Percentiles rank a stretch among this genome's conserved stretches.
Evolutionary conservation across 30 jellyfish, hydroid and myxozoan species (phyloP).

Genomic region (Cassiopea xamachana): DNA sequence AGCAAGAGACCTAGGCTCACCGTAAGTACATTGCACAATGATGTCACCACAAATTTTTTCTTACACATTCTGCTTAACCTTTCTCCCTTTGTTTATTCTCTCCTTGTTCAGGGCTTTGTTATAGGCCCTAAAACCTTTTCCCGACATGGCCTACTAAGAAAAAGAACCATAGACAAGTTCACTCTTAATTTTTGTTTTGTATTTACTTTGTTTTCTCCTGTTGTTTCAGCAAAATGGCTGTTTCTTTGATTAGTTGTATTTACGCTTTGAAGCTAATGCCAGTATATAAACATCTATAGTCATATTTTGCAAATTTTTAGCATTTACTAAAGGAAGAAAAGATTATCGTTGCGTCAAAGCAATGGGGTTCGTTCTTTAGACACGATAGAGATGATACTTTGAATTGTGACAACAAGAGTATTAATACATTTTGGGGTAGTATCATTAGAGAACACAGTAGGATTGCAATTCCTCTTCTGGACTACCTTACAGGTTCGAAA

Average conservation of each 20-base stretch:
- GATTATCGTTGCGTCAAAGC: slow-evolving; percentile 77
- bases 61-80: too few relatives aligned
- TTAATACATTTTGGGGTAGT: slow-evolving; percentile 87
- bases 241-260: too few relatives aligned
- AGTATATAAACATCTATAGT: neutral
- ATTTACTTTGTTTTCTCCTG: neutral
- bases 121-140: too few relatives aligned
- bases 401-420: slow-evolving; percentile 20
- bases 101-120: too few relatives aligned
- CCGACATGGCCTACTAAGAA: too few relatives aligned
- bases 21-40: slow-evolving; percentile 8
- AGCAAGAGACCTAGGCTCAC: slow-evolving; percentile 24
- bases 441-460: slow-evolving; percentile 65
- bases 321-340: slow-evolving; percentile 74
- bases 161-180: neutral
- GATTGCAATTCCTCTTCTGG: slow-evolving; percentile 83
- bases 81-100: too few relatives aligned
- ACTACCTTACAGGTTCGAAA: slow-evolving; percentile 75
- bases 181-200: neutral
- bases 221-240: neutral
- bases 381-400: slow-evolving; percentile 37
- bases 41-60: neutral
- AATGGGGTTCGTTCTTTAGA: slow-evolving; percentile 91
- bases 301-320: neutral
- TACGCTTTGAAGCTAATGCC: neutral